Conservation (phyloP, 2,113 vertebrate species). For the Dipodomys merriami region DNA sequence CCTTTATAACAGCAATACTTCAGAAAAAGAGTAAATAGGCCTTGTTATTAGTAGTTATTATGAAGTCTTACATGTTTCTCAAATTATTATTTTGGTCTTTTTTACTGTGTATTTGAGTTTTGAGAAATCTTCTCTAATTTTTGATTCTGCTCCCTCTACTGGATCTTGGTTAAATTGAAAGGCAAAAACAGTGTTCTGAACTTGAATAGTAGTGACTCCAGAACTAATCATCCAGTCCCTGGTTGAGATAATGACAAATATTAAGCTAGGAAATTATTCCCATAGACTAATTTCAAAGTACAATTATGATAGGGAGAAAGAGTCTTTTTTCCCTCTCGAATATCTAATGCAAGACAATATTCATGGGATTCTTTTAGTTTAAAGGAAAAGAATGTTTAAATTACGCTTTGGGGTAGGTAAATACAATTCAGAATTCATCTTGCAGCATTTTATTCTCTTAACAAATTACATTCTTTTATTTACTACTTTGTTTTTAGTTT, state of each 20-base stretch:
- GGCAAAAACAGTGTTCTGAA: constrained; percentile 80
- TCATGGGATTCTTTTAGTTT: neutral
- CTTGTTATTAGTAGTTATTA: constrained; percentile 64
- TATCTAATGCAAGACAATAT: neutral
- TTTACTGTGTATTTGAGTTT: constrained; percentile 79
- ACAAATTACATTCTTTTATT: constrained; percentile 47
- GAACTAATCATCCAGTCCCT: neutral
- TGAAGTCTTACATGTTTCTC: constrained; percentile 66
- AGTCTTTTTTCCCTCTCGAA: neutral
- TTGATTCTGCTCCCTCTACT: constrained; percentile 86
- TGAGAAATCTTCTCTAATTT: constrained; percentile 80
- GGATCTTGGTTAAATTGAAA: constrained; percentile 84
- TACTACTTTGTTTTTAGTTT: constrained; percentile 25
- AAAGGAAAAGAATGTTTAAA: constrained; percentile 33
- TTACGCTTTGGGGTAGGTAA: constrained; percentile 13
- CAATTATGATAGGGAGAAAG: neutral
- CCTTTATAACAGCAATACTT: constrained; percentile 24
- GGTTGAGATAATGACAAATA: constrained; percentile 64
- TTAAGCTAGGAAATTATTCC: neutral
- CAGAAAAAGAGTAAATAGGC: neutral
- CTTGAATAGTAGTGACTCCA: neutral
- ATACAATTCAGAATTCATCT: constrained; percentile 30
- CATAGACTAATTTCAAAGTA: neutral
- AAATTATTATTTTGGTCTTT: constrained; percentile 71
- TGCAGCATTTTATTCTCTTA: constrained; percentile 22